Evolutionary conservation across 2,797 vertebrate species (phyloP), one percentile per base, ranked within the genome.

Genomic region (Lates japonicus): DNA sequence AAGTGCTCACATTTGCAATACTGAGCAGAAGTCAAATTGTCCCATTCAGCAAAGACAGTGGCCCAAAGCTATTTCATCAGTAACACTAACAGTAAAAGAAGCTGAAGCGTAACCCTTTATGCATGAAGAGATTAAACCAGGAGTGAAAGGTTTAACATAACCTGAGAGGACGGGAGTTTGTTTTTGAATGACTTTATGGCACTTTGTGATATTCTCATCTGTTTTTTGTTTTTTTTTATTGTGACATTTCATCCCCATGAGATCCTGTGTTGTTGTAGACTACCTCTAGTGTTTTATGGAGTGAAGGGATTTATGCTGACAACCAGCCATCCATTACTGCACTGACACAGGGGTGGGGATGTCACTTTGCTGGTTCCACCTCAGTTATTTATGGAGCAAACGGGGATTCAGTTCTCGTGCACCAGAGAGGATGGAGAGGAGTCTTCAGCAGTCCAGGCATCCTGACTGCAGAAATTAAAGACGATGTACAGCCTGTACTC

Each of bases 221-320:
- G 39, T 41, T 42, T 64, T 48, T 60, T 7, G n/a, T n/a, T 29
- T 37, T 37, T 37, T 37, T 37, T 41, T 41, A 29, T 59, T 44
- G 31, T 44, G 63, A 68, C 16, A 25, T 46, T 48, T 35, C 5
- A 29, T 81, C 76, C 76, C 55, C 31, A 25, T 70, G 54, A 80
- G 49, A 39, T 82, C 54, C 57, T n/a, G 74, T 70, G 35, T 19
- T 81, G 78, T 72, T 80, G 76, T 55, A 8, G 63, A 76, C 76
- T 63, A 71, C 64, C 76, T 70, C 67, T 76, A 58, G 77, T 86
- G 81, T 67, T 88, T 90, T 74, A 87, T 84, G 80, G 85, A 91
- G 82, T 86, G 87, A 88, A 76, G 81, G 70, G 76, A 93, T 92
- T 90, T 55, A 90, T 87, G 86, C 76, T 89, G 90, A 93, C 91